phyloP scores from a whole-genome alignment of 2,888 invertebrate species.

The Thymelicus sylvestris region DNA sequence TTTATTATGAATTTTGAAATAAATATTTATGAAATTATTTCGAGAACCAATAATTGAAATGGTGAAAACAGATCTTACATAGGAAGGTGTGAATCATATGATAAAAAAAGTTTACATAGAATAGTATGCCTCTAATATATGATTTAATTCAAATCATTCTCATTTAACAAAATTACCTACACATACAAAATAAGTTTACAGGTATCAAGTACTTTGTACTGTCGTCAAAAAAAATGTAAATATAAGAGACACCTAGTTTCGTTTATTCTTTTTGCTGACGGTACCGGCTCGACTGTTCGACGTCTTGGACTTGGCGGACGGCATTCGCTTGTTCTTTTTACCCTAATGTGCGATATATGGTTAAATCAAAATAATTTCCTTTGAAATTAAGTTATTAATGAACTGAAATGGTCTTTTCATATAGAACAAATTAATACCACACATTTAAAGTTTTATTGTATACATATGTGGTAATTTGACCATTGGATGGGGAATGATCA shows the following conservation, averaged over 20 bases:
- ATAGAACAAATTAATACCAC: too few species aligned
- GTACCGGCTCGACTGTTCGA: slow-evolving; percentile 35
- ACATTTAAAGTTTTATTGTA: too few species aligned
- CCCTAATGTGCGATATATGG: slow-evolving; percentile 40
- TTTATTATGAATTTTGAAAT: too few species aligned
- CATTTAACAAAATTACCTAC: neutral
- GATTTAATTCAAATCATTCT: neutral
- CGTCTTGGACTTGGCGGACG: slow-evolving; percentile 27
- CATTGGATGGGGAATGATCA: too few species aligned
- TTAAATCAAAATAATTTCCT: neutral
- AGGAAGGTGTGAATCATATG: too few species aligned
- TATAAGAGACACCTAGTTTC: slow-evolving; percentile 54
- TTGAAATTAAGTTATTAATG: too few species aligned
- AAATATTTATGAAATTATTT: too few species aligned
- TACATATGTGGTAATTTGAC: too few species aligned
- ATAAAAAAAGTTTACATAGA: too few species aligned
- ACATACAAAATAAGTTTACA: neutral
- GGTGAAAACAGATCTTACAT: too few species aligned
- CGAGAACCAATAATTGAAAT: too few species aligned
- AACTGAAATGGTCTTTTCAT: too few species aligned
- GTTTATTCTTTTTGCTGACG: slow-evolving; percentile 51
- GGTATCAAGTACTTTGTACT: neutral
- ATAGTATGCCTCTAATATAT: neutral
- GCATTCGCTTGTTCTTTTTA: slow-evolving; percentile 44
- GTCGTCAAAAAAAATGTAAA: slow-evolving; percentile 16